A percentile compares a stretch with the other conserved stretches of the same genome.
Conservation (phyloP, 2,113 vertebrate genomes). For the Callipepla squamata region DNA sequence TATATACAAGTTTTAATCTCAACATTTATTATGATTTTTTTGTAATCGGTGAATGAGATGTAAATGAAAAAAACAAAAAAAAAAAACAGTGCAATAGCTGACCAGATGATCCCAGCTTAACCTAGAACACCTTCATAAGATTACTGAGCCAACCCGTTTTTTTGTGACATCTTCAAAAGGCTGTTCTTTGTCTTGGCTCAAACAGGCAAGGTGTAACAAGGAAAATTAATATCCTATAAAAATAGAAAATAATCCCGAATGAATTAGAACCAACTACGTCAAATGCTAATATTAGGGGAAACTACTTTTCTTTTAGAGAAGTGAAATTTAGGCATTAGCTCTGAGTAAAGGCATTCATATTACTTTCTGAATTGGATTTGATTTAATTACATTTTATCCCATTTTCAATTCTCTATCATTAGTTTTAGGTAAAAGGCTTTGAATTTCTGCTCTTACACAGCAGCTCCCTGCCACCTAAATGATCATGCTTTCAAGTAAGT, state of each 20-base stretch:
- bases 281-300: conserved; percentile 15
- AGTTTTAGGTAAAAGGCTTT: conserved; percentile 18
- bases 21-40: not conserved
- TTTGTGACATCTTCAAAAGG: not conserved
- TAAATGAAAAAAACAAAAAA: not conserved
- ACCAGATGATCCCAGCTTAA: not conserved
- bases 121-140: not conserved
- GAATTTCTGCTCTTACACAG: not conserved
- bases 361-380: not conserved
- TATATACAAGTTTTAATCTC: not conserved
- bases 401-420: conserved; percentile 42
- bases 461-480: not conserved
- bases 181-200: not conserved
- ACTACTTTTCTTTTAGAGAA: conserved; percentile 38
- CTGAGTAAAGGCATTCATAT: conserved; percentile 24
- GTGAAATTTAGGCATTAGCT: conserved; percentile 21
- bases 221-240: not conserved
- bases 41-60: rapidly evolving
- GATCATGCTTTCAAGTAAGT: not conserved
- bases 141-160: not conserved
- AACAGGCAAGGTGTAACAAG: not conserved
- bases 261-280: not conserved
- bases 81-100: not conserved
- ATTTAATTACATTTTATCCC: conserved; percentile 42
- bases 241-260: not conserved